These are phyloP conservation scores for Tragelaphus eurycerus DNA, from an alignment of 2,797 vertebrate genomes.

Conservation along the genomic window DNA sequence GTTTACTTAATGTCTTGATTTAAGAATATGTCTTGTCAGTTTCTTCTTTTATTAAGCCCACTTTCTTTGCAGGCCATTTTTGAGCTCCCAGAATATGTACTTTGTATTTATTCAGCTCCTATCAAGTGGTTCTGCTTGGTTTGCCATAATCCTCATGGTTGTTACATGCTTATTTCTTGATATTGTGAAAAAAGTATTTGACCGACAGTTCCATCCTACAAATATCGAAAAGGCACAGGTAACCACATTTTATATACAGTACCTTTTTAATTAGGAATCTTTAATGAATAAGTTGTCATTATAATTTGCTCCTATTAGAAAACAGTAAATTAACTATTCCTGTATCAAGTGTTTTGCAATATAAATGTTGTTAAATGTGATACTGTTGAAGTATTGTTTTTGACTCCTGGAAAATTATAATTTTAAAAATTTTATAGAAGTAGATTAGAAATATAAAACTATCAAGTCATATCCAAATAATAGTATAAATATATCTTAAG, in stretches of 20 bases:
- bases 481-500: not conserved
- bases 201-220: conserved; percentile 93
- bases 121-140: conserved; percentile 97
- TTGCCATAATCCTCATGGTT: conserved; percentile 95
- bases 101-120: conserved; percentile 97
- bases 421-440: not conserved
- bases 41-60: not conserved
- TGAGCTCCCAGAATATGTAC: conserved; percentile 98
- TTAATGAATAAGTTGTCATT: not conserved
- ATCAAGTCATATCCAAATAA: not conserved
- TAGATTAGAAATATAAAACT: conserved; percentile 1
- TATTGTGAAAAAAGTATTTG: conserved; percentile 95
- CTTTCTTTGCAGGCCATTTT: conserved; percentile 91
- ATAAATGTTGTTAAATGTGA: conserved; percentile 7
- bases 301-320: not conserved
- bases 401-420: not conserved
- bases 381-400: conserved; percentile 27
- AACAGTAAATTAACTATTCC: not conserved
- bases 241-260: conserved; percentile 72
- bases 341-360: conserved; percentile 16
- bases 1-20: conserved; percentile 32
- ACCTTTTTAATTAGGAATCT: not conserved
- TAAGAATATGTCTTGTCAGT: not conserved
- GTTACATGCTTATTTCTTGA: conserved; percentile 94
- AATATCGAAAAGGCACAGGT: conserved; percentile 98